Conservation (phyloP, 2,797 vertebrate species). For the Pangasius macronema region DNA sequence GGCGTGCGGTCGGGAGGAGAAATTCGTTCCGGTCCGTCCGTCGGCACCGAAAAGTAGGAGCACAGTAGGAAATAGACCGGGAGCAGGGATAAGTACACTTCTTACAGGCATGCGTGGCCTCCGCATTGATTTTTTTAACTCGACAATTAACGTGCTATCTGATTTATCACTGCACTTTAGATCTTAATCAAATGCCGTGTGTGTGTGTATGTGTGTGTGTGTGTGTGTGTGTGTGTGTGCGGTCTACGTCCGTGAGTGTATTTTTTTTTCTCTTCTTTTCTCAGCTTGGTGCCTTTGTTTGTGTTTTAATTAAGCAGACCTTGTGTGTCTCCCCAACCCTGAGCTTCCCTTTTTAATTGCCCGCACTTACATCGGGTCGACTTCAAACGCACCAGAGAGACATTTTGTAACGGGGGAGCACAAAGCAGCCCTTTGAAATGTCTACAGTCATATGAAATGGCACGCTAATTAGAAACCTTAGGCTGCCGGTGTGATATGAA, state of each 20-base stretch:
- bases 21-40: no score
- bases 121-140: conserved; percentile 89
- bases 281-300: conserved; percentile 91
- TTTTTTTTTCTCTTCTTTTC: conserved; percentile 59
- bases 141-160: conserved; percentile 87
- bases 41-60: no score
- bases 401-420: conserved; percentile 87
- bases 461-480: conserved; percentile 91
- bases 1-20: conserved; percentile 55
- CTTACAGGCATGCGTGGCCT: conserved; percentile 80
- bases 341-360: conserved; percentile 91
- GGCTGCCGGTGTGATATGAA: conserved; percentile 83
- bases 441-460: conserved; percentile 89
- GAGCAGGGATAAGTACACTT: no score
- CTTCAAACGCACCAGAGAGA: conserved; percentile 91
- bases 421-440: conserved; percentile 92
- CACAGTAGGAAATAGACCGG: no score
- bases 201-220: conserved; percentile 2
- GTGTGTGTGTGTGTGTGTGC: conserved; percentile 32
- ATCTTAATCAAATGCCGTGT: conserved; percentile 86
- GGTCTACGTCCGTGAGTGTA: conserved; percentile 2
- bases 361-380: conserved; percentile 91
- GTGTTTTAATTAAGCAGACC: conserved; percentile 95
- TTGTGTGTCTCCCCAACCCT: conserved; percentile 86
- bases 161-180: conserved; percentile 92